Evolutionary conservation across 2,888 invertebrate species (phyloP), one percentile per base, ranked within the genome.

Genomic region (Meganola albula): DNA sequence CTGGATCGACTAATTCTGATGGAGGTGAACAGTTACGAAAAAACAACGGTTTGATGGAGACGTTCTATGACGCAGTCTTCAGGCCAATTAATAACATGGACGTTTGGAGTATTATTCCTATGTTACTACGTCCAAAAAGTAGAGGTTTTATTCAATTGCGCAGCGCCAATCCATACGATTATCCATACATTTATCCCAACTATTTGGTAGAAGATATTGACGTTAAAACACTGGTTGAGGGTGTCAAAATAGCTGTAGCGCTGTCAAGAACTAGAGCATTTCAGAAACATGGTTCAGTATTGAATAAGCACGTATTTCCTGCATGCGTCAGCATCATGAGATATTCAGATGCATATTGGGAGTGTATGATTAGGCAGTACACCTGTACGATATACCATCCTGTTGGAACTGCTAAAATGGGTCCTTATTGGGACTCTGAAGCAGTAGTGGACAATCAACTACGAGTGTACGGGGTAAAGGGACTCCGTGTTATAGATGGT

Each of bases 111-210:
- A 91, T 94, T 0, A 90, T 95, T 20, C 95, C 95, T 0, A 93
- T 95, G 90, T 63, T 95, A 23, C 70, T 98, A 40, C 88, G 98
- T 11, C 96, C 98, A 0, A 90, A 89, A 48, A 96, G 97, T 59
- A 89, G 88, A 54, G 99, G 99, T 0, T 86, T 88, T 12, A 91
- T 99, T 12, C 93, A 91, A 50, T 72, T 99, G 10, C 88, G 93
- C 5, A 94, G 94, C 47, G 90, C 89, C 8, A 93, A 96, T 71
- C 97, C 98, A 0, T 91, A 92, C 50, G 93, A 95, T 36, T 93
- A 94, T 55, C 98, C 98, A 0, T 87, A 93, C 37, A 96, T 98
- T 33, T 93, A 96, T 56, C 96, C 98, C 0, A 98, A 98, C 66
- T 98, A 98, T 65, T 90, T 98, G 58, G 74, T 90, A 10, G 93